Conservation (phyloP, 2,113 vertebrate species). For the Psittacula cyanocephala region DNA sequence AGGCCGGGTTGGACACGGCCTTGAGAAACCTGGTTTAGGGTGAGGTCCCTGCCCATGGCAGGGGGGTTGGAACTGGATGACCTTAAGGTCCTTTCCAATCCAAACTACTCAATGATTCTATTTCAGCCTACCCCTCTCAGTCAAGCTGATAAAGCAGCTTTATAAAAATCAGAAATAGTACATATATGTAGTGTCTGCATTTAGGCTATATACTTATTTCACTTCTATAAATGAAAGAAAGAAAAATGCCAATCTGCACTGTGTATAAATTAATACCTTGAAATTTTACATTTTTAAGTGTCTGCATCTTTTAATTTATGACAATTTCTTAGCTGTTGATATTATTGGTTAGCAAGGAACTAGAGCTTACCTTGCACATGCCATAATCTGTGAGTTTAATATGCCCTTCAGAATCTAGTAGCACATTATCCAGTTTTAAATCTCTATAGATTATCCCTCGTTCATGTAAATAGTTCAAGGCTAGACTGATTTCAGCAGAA, state of each 20-base stretch:
- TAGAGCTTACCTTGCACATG: slow-evolving; percentile 93
- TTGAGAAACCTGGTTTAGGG: background rate
- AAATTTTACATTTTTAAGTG: background rate
- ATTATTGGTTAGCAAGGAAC: background rate
- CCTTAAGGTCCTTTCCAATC: background rate
- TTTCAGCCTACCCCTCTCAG: background rate
- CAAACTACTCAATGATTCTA: background rate
- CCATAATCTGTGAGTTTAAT: slow-evolving; percentile 99
- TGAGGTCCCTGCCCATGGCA: background rate
- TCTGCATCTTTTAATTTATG: background rate
- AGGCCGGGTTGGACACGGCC: background rate
- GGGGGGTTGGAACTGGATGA: background rate
- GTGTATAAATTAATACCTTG: background rate
- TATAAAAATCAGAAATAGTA: background rate
- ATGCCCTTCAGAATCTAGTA: slow-evolving; percentile 97
- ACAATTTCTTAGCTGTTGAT: background rate
- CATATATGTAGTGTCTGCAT: background rate
- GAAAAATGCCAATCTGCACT: background rate
- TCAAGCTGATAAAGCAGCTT: background rate
- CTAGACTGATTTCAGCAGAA: slow-evolving; percentile 97
- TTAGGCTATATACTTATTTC: background rate
- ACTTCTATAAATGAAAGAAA: background rate
- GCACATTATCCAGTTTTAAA: slow-evolving; percentile 97
- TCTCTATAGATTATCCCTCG: slow-evolving; percentile 99
- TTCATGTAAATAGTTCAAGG: slow-evolving; percentile 98